Base-by-base conservation (phyloP, 2,797 vertebrate species). In the Acanthiza pusilla region DNA sequence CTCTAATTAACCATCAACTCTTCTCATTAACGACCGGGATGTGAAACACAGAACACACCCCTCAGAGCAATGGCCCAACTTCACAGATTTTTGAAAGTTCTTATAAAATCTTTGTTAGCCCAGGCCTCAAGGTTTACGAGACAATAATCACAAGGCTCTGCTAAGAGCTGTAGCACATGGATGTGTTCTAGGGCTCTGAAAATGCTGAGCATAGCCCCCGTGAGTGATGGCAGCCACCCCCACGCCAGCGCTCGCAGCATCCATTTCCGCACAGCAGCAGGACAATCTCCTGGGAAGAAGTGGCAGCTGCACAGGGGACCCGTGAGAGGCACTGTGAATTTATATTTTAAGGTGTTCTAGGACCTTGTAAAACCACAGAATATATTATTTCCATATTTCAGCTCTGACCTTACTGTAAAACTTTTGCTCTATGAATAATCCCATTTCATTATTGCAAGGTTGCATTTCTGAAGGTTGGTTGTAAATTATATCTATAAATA, bases 301-400 rank as follows among this genome's bases (percentile, higher is more conserved):
- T 13, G 54, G 72, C 84, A 93, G 72, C 81, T 85, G 61, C 65
- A 55, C 45, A 54, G 38, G 48, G 32, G 22, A 26, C n/a, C 13
- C 9, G 15, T 16, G n/a, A 78, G 27, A 91, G 54, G n/a, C 11
- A 66, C 19, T 0, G 9, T 70, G 43, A 85, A 91, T 85, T 94
- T 88, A 65, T 78, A 61, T 38, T 77, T 74, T 77, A 92, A 53
- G 68, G 86, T 89, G 58, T 63, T 85, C 65, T 65, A 89, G 82
- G 92, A 66, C n/a, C 54, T 76, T 92, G 85, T 91, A 88, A 95
- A 96, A 62, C 79, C 82, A 89, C 67, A 73, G 82, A 92, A 95
- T 88, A 88, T 92, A 92, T 93, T 72, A 83, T 93, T 96, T 90
- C 73, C 66, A 36, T 88, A 96, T 96, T 94, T 95, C 96, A 96